Evolutionary conservation across 2,888 invertebrate genomes (phyloP), one percentile per base, ranked within the genome.

Genomic region (Mesodorylaimus sp.): DNA sequence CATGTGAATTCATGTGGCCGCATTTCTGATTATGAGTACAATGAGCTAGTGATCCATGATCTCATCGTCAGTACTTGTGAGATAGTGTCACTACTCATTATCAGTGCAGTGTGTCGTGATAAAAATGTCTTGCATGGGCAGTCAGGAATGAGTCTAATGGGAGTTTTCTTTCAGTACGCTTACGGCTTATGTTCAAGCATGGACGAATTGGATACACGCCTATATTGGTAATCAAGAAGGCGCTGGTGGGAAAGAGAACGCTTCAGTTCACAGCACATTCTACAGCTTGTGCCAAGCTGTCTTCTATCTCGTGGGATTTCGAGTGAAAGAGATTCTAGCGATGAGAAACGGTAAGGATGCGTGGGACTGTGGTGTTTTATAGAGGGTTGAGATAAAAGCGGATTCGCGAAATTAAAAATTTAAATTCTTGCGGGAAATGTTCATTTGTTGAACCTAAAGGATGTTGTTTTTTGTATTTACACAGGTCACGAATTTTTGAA

Each of bases 271-370:
- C 64, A 75, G 79, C 2, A 81, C 88, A 0, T 95, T 95, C 70
- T 89, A 88, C 65, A 78, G 83, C 1, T 77, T 87, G 2, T 89
- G 89, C 59, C 91, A 95, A 68, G 79, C 85, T 0, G 73, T 91
- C 42, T 91, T 95, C 71, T 89, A 93, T 68, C 73, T 89, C 19
- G 79, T 95, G 53, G 81, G 84, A 0, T 91, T 89, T 66, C 78
- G 87, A 53, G 82, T 86, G 65, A 79, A 79, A 58, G 81, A 88
- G 62, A 73, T 93, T 58, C 78, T 85, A 41, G 74, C 74, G 50
- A 77, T 74, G 58, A 78, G 78, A 65, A 80, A 81, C 3, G 44
- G 44, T 43, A 26, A 24, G 44, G 7, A 32, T 10, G 10, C 10
- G 16, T 7, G 32, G 16, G 16, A 32, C 10, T 32, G 16, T 16